Base-by-base conservation (phyloP, 1,140 invertebrate species). In the Drosophila repletoides region DNA sequence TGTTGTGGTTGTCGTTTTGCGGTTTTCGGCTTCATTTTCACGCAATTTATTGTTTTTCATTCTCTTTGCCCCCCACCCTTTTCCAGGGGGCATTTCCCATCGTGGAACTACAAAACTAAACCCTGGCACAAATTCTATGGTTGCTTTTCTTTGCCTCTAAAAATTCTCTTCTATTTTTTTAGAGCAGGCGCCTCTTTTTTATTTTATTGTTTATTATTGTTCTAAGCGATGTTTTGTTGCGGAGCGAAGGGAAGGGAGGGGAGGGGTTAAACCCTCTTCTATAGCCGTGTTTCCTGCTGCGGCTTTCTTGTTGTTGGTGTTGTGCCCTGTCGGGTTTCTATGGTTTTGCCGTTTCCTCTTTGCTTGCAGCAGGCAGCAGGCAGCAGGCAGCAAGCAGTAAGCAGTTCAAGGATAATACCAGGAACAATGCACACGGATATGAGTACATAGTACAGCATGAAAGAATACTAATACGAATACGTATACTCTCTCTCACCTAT, bases 181-280 rank as follows among this genome's bases (percentile, higher is more conserved):
- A 51, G 49, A 46, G 49, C 56, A 46, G 49, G 31, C 65, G 49
- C 46, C 65, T 33, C 45, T 36, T 31, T 38, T 21, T 46, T 41
- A 41, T 61, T 74, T 63, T 84, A 70, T 86, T 86, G 75, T 86
- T 86, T 86, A 86, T 86, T 87, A 86, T 86, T 86, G 80, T 86
- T 86, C 68, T 86, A 80, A 86, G 81, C 75, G 38, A 33, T 80
- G 66, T 86, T 79, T 84, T 67, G 56, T 43, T 60, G 67, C 33
- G 17, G 7, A 49, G 43, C 36, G 34, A 24, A 9, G 9, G 12
- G 26, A 17, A 26, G 19, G n/a, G 19, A 9, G 12, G 19, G 10
- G 12, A 14, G 19, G 15, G 12, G 49, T 49, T 10, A 12, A 15
- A 38, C 17, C 19, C 40, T 55, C n/a, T n/a, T n/a, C n/a, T n/a